Conservation (phyloP, 2,888 invertebrate species). For the Heliconius erato region DNA sequence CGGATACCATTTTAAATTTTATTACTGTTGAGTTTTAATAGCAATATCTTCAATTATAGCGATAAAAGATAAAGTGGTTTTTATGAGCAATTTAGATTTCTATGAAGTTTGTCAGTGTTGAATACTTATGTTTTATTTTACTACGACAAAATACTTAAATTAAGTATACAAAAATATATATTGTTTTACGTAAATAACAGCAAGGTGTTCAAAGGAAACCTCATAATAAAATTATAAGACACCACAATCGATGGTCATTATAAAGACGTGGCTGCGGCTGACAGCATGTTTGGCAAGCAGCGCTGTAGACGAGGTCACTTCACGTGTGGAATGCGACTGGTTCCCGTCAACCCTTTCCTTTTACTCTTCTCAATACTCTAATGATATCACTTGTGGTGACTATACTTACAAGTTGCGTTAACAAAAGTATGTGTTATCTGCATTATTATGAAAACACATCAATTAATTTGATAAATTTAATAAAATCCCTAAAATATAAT, state of each 20-base stretch:
- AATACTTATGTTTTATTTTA: neutral
- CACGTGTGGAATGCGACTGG: conserved; percentile 65
- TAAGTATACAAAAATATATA: neutral
- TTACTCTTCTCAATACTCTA: conserved; percentile 50
- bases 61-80: conserved; percentile 33
- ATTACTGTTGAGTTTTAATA: conserved; percentile 66
- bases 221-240: conserved; percentile 23
- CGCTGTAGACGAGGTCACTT: conserved; percentile 54
- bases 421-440: conserved; percentile 46
- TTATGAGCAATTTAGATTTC: conserved; percentile 36
- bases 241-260: conserved; percentile 46
- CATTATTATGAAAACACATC: neutral
- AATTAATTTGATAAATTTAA: neutral
- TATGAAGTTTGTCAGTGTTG: conserved; percentile 27
- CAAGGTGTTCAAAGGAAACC: neutral
- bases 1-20: conserved; percentile 68
- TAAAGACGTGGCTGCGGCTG: conserved; percentile 53
- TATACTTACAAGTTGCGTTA: conserved; percentile 55
- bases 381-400: conserved; percentile 59
- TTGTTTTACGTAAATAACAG: neutral
- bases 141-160: conserved; percentile 3
- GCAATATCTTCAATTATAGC: conserved; percentile 57
- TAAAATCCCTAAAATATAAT: too few species aligned
- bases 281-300: conserved; percentile 56
- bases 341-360: conserved; percentile 57